phyloP scores from a whole-genome alignment of 2,797 vertebrate species.

The Acrocephalus scirpaceus region DNA sequence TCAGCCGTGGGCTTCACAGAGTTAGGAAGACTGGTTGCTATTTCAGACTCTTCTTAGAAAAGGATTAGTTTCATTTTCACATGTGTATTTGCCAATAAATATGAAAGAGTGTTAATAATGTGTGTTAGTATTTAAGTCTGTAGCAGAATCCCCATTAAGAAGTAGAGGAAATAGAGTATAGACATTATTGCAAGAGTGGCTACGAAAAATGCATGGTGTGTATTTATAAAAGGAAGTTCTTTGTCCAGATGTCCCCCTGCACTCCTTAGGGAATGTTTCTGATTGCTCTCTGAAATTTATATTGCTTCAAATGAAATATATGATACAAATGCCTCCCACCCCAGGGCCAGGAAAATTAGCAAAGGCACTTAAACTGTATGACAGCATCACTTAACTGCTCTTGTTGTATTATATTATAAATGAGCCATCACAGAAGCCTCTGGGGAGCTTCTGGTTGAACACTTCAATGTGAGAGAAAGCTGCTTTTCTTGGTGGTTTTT shows the following conservation, averaged over 20 bases:
- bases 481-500: background rate
- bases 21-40: background rate
- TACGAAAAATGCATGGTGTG: background rate
- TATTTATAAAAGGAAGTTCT: background rate
- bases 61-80: constrained; percentile 12
- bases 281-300: constrained; percentile 53
- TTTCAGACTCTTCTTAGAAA: background rate
- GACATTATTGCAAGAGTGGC: background rate
- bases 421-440: constrained; percentile 49
- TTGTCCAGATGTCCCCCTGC: constrained; percentile 48
- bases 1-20: background rate
- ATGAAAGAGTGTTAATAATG: background rate
- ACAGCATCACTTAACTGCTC: constrained; percentile 35
- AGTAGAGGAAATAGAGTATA: constrained; percentile 1
- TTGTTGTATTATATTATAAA: constrained; percentile 62
- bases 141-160: constrained; percentile 34
- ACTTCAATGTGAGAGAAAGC: background rate
- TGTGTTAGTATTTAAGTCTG: background rate
- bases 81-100: constrained; percentile 7
- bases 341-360: background rate
- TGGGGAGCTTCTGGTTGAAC: constrained; percentile 54
- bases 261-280: constrained; percentile 28
- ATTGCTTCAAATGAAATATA: constrained; percentile 53
- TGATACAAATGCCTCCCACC: background rate
- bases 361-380: constrained; percentile 29